Conservation (phyloP, 2,113 vertebrate genomes). For the Sceloporus tristichus region DNA sequence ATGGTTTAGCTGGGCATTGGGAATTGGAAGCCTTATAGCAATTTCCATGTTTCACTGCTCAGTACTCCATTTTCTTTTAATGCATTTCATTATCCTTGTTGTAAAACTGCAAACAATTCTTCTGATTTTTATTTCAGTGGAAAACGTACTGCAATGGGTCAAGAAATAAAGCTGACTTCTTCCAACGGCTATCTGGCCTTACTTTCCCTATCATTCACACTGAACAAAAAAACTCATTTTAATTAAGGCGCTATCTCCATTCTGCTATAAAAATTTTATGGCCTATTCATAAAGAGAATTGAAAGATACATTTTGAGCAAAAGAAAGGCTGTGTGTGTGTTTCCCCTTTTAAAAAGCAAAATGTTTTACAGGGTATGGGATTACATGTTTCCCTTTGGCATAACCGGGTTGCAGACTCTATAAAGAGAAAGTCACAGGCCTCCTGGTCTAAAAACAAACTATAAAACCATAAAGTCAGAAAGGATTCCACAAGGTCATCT, state of each 20-base stretch:
- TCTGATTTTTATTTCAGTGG: not conserved
- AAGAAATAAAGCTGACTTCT: constrained; percentile 40
- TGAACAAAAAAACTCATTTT: constrained; percentile 41
- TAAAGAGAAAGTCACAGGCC: constrained; percentile 48
- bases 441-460: too few species aligned
- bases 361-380: not conserved
- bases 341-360: constrained; percentile 19
- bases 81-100: constrained; percentile 24
- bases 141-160: not conserved
- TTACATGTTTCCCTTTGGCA: constrained; percentile 22
- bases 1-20: constrained; percentile 20
- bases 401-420: constrained; percentile 52
- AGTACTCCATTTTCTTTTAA: constrained; percentile 6
- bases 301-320: constrained; percentile 45
- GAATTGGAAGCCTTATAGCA: not conserved
- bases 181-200: constrained; percentile 32
- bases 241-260: constrained; percentile 49
- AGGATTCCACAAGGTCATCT: too few species aligned
- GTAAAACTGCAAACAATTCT: constrained; percentile 36
- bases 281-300: constrained; percentile 2
- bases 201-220: not conserved
- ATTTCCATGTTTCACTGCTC: constrained; percentile 28
- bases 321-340: not conserved
- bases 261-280: constrained; percentile 52
- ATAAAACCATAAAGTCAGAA: too few species aligned